These are phyloP conservation scores for Atherix ibis DNA, from an alignment of 2,888 invertebrate species.

Conservation along the genomic window DNA sequence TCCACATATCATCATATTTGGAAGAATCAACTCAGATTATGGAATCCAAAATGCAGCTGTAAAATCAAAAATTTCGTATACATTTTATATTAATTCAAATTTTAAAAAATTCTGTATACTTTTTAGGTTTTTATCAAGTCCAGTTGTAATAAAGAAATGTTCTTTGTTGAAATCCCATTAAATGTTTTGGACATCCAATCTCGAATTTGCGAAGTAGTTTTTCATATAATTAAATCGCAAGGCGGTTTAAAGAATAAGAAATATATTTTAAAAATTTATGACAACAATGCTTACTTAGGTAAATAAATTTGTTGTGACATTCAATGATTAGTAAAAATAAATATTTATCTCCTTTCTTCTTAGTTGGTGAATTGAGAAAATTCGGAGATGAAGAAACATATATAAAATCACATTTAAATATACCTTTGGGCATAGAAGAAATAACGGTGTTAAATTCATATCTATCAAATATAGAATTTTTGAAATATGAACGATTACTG, in stretches of 20 bases:
- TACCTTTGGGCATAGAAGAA: neutral
- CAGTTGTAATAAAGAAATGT: too few relatives aligned
- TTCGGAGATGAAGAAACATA: too few relatives aligned
- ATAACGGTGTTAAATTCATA: neutral
- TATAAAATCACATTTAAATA: neutral
- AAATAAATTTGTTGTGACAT: slow-evolving; percentile 7
- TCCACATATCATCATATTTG: slow-evolving; percentile 21
- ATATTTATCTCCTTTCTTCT: too few relatives aligned
- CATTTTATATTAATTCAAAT: neutral
- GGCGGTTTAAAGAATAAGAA: slow-evolving; percentile 19
- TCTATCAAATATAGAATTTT: too few relatives aligned
- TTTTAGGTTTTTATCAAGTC: too few relatives aligned
- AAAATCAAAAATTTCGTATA: slow-evolving; percentile 1
- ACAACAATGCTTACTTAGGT: slow-evolving; percentile 18
- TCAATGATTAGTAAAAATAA: neutral
- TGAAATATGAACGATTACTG: too few relatives aligned
- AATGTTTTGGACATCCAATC: slow-evolving; percentile 21
- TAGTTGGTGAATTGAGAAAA: too few relatives aligned
- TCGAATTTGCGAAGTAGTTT: slow-evolving; percentile 19
- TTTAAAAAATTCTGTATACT: too few relatives aligned
- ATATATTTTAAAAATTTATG: slow-evolving; percentile 17
- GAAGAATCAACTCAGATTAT: slow-evolving; percentile 15
- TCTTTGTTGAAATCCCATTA: slow-evolving; percentile 15
- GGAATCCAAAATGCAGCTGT: slow-evolving; percentile 19
- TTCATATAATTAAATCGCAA: slow-evolving; percentile 17